phyloP scores from a whole-genome alignment of 2,113 vertebrate species.

The Tapirus terrestris region DNA sequence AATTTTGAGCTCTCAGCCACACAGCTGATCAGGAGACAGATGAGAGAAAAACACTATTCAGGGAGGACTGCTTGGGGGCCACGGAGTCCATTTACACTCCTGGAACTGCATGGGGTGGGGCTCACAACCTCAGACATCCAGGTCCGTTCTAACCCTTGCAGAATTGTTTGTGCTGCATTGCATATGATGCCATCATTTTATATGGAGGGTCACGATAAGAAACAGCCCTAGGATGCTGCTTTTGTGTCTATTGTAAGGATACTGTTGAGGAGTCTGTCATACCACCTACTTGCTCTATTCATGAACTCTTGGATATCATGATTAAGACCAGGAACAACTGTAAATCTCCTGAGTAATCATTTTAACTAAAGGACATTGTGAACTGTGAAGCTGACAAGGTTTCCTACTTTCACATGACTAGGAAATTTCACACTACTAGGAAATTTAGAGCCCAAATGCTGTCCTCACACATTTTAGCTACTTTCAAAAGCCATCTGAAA shows the following conservation, averaged over 20 bases:
- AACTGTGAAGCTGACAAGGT: not conserved
- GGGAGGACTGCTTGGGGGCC: not conserved
- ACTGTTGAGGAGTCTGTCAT: not conserved
- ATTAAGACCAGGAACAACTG: not conserved
- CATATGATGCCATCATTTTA: not conserved
- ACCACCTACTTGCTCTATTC: not conserved
- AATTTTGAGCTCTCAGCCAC: constrained; percentile 10
- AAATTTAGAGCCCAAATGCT: constrained; percentile 13
- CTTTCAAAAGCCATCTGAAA: constrained; percentile 33
- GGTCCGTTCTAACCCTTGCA: not conserved
- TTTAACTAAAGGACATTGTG: not conserved
- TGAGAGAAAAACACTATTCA: not conserved
- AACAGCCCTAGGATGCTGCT: not conserved
- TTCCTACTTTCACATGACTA: not conserved
- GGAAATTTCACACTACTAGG: not conserved
- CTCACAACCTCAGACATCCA: not conserved
- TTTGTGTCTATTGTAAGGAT: not conserved
- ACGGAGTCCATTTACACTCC: not conserved
- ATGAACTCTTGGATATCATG: not conserved
- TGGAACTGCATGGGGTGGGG: not conserved
- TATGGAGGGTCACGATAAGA: not conserved
- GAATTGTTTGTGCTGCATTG: not conserved
- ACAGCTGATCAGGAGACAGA: not conserved
- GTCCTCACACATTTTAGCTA: not conserved
- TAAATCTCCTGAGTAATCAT: constrained; percentile 32